These are phyloP conservation scores for Lasioglossum morio DNA, from an alignment of 2,888 invertebrate species.

Conservation along the genomic window DNA sequence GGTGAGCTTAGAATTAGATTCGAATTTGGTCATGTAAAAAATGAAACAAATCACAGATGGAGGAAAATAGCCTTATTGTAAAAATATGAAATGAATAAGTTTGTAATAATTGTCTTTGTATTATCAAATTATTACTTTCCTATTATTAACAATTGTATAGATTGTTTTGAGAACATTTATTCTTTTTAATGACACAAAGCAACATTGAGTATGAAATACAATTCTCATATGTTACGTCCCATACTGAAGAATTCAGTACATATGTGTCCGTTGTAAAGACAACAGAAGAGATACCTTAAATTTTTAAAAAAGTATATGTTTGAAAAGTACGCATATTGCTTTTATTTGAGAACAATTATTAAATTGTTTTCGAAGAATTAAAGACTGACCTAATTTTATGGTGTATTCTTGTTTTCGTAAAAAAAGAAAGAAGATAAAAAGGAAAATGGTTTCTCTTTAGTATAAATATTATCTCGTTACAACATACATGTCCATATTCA, in stretches of 20 bases:
- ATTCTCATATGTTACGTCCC: conserved; percentile 10
- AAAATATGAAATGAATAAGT: conserved; percentile 68
- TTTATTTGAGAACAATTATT: conserved; percentile 29
- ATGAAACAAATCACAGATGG: conserved; percentile 83
- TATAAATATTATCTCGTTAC: conserved; percentile 14
- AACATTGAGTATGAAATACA: neutral
- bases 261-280: conserved; percentile 9
- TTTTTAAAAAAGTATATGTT: conserved; percentile 6
- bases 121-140: conserved; percentile 59
- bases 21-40: conserved; percentile 89
- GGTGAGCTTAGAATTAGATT: conserved; percentile 91
- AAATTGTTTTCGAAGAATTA: conserved; percentile 41
- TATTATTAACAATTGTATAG: conserved; percentile 38
- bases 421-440: conserved; percentile 2
- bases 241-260: conserved; percentile 19
- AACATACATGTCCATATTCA: conserved; percentile 2
- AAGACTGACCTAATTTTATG: conserved; percentile 62
- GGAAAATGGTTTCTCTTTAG: conserved; percentile 4
- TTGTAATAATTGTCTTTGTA: conserved; percentile 43
- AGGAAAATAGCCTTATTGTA: conserved; percentile 76
- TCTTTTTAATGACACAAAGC: neutral
- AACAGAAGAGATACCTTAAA: conserved; percentile 14
- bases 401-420: conserved; percentile 30
- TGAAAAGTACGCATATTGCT: conserved; percentile 2
- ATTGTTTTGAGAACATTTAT: conserved; percentile 27